Percentiles rank a stretch among this genome's conserved stretches.
Conservation (phyloP, 1,140 invertebrate genomes). For the Magallana angulata region DNA sequence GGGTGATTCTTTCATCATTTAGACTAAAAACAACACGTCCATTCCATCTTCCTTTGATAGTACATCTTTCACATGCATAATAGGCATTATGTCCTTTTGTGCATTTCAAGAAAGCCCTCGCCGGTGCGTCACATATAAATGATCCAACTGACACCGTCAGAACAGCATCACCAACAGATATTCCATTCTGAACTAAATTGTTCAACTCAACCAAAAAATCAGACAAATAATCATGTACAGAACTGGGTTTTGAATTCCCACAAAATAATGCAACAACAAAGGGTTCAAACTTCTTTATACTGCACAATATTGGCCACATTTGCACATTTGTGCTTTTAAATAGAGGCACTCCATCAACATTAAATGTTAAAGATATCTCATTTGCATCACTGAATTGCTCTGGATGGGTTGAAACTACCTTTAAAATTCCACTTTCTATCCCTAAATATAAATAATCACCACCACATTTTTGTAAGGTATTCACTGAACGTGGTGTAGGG, state of each 20-base stretch:
- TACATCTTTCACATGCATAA: conserved; percentile 60
- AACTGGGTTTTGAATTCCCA: conserved; percentile 71
- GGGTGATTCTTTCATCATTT: conserved; percentile 40
- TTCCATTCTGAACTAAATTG: conserved; percentile 53
- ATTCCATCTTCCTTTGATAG: conserved; percentile 53
- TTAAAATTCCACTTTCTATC: conserved; percentile 43
- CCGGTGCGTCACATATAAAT: conserved; percentile 77
- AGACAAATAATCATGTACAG: conserved; percentile 63
- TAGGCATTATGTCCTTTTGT: conserved; percentile 71
- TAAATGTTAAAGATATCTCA: conserved; percentile 45
- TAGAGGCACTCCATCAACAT: conserved; percentile 61
- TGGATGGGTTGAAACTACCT: conserved; percentile 28
- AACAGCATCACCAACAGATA: conserved; percentile 58
- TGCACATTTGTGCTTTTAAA: conserved; percentile 56
- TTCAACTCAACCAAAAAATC: conserved; percentile 70
- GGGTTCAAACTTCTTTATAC: conserved; percentile 55
- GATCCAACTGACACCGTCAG: conserved; percentile 54
- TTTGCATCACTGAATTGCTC: conserved; percentile 1
- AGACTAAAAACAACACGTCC: conserved; percentile 52
- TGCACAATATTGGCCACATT: conserved; percentile 71
- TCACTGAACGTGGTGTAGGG: conserved; percentile 48
- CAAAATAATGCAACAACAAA: conserved; percentile 69
- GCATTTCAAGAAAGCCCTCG: conserved; percentile 74
- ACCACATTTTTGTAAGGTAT: conserved; percentile 53
- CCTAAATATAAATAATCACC: conserved; percentile 57